Percentiles rank a stretch among this genome's conserved stretches.
Conservation (phyloP, 1,140 invertebrate genomes). For the Coenobita brevimanus region DNA sequence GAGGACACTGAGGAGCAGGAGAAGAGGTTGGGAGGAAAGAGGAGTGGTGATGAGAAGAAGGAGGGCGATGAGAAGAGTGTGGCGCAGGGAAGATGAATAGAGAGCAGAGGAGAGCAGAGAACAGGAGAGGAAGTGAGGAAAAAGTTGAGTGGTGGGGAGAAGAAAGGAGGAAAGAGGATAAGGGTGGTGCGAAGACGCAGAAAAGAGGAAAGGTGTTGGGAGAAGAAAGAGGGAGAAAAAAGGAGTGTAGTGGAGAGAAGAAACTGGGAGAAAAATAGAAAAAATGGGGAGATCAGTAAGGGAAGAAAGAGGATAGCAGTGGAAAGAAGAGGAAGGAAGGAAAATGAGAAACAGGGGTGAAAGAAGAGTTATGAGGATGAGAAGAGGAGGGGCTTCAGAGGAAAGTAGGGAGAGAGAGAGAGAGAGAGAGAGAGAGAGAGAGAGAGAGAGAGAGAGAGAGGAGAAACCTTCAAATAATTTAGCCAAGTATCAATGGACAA, state of each 20-base stretch:
- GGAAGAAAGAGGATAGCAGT: no score
- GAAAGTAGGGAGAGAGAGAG: constrained; percentile 14
- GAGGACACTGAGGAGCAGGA: no score
- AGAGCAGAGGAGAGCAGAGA: background rate
- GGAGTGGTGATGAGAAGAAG: no score
- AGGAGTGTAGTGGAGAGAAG: no score
- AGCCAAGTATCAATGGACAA: background rate
- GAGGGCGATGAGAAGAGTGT: no score
- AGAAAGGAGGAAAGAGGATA: background rate
- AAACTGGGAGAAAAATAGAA: no score
- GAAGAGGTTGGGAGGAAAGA: no score
- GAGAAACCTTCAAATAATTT: background rate
- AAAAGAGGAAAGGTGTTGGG: background rate
- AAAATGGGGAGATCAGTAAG: no score
- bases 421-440: constrained; percentile 30
- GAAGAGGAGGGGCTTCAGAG: background rate
- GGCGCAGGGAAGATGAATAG: no score
- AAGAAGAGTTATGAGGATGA: background rate
- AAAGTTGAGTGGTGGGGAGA: background rate
- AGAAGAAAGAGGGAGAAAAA: background rate
- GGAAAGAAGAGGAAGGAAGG: no score
- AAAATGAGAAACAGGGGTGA: no score
- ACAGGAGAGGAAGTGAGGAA: background rate
- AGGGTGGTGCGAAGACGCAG: background rate
- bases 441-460: constrained; percentile 16